phyloP scores from a whole-genome alignment of 2,888 invertebrate genomes.

The Pseudanteris insignis region DNA sequence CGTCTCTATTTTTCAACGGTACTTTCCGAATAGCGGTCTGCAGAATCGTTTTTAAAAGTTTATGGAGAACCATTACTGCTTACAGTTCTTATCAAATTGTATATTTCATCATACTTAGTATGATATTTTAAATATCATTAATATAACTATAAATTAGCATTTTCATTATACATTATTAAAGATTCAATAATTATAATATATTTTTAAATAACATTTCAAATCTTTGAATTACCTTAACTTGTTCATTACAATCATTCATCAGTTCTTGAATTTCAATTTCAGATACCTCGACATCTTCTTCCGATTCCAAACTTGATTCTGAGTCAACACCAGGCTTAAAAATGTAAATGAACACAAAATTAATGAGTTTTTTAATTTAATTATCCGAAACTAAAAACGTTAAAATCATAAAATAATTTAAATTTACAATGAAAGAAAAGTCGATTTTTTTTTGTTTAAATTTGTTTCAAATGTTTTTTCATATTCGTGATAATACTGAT shows the following conservation, averaged over 20 bases:
- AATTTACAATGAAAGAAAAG: too few relatives aligned
- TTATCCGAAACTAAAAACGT: too few relatives aligned
- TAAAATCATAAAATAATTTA: too few relatives aligned
- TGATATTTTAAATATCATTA: too few relatives aligned
- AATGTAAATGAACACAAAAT: too few relatives aligned
- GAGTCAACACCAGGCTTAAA: conserved; percentile 34
- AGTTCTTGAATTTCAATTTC: conserved; percentile 43
- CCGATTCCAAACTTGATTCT: conserved; percentile 8
- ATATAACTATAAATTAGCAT: too few relatives aligned
- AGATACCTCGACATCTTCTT: conserved; percentile 40
- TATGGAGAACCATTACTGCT: conserved; percentile 9
- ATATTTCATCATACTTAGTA: too few relatives aligned
- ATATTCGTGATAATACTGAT: too few relatives aligned
- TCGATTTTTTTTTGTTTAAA: too few relatives aligned
- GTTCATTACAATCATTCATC: conserved; percentile 6
- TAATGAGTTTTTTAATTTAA: too few relatives aligned
- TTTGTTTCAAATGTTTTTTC: too few relatives aligned
- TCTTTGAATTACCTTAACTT: conserved; percentile 12
- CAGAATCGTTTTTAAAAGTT: conserved; percentile 28
- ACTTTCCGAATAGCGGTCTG: conserved; percentile 33
- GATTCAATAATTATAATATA: neutral
- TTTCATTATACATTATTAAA: neutral
- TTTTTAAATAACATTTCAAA: too few relatives aligned
- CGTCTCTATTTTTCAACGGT: conserved; percentile 37
- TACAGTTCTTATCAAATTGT: neutral